phyloP scores from a whole-genome alignment of 2,888 invertebrate genomes.

The Drosophila emarginata region DNA sequence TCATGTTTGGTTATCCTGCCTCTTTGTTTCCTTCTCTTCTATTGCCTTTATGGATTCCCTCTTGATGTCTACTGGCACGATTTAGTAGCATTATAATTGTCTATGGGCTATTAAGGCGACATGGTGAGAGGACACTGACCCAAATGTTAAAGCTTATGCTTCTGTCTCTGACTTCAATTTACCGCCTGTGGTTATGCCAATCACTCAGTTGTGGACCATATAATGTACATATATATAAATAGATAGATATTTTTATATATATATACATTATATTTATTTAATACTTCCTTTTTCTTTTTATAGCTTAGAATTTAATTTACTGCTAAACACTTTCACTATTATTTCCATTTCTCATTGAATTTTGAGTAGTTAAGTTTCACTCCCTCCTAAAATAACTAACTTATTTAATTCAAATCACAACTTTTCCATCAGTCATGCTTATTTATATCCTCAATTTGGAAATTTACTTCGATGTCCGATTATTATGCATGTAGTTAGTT shows the following conservation, averaged over 20 bases:
- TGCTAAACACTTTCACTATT: background rate
- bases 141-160: slow-evolving; percentile 20
- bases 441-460: slow-evolving; percentile 30
- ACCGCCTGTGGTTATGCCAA: slow-evolving; percentile 59
- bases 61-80: slow-evolving; percentile 46
- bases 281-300: background rate
- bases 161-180: slow-evolving; percentile 13
- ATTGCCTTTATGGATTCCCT: background rate
- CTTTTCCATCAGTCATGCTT: slow-evolving; percentile 32
- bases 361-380: background rate
- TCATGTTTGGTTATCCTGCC: slow-evolving; percentile 47
- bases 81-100: slow-evolving; percentile 74
- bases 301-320: background rate
- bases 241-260: background rate
- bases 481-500: slow-evolving; percentile 10
- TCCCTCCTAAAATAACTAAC: background rate
- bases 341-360: background rate
- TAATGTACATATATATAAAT: slow-evolving; percentile 23
- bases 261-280: background rate
- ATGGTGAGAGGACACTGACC: slow-evolving; percentile 13
- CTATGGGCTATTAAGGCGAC: slow-evolving; percentile 65
- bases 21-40: background rate
- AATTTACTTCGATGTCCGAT: slow-evolving; percentile 1
- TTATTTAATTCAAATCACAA: slow-evolving; percentile 30
- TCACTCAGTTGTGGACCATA: slow-evolving; percentile 50